These are phyloP conservation scores for Eupithecia inturbata DNA, from an alignment of 2,888 invertebrate species.

Conservation along the genomic window DNA sequence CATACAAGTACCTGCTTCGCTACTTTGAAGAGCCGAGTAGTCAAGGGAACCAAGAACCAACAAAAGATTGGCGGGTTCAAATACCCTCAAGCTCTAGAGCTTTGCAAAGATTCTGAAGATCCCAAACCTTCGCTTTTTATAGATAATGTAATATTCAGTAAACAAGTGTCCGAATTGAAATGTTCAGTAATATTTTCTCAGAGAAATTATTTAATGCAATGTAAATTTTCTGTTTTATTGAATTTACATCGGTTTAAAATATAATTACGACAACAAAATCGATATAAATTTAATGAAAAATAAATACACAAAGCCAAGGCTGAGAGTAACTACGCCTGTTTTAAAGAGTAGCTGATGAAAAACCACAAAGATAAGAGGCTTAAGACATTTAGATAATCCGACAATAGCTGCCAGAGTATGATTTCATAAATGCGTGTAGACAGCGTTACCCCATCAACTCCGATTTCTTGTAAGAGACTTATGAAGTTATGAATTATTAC, in stretches of 20 bases:
- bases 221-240: background rate
- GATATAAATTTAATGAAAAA: background rate
- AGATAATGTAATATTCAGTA: constrained; percentile 22
- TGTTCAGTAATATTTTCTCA: constrained; percentile 5
- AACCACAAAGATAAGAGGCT: background rate
- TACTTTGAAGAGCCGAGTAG: constrained; percentile 20
- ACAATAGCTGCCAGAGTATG: constrained; percentile 49
- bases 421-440: constrained; percentile 56
- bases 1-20: constrained; percentile 3
- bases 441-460: constrained; percentile 43
- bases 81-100: constrained; percentile 27
- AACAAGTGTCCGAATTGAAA: constrained; percentile 15
- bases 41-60: constrained; percentile 21
- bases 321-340: background rate
- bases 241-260: too few relatives aligned
- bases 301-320: background rate
- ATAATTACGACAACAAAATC: background rate
- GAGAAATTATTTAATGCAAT: background rate
- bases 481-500: constrained; percentile 65
- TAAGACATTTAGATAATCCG: constrained; percentile 30
- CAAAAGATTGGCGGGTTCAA: constrained; percentile 22
- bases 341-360: background rate
- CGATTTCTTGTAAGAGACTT: constrained; percentile 51
- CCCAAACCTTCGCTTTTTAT: constrained; percentile 22
- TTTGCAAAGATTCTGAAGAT: constrained; percentile 30